Conservation (phyloP, 2,113 vertebrate genomes). For the Lophura nycthemera region DNA sequence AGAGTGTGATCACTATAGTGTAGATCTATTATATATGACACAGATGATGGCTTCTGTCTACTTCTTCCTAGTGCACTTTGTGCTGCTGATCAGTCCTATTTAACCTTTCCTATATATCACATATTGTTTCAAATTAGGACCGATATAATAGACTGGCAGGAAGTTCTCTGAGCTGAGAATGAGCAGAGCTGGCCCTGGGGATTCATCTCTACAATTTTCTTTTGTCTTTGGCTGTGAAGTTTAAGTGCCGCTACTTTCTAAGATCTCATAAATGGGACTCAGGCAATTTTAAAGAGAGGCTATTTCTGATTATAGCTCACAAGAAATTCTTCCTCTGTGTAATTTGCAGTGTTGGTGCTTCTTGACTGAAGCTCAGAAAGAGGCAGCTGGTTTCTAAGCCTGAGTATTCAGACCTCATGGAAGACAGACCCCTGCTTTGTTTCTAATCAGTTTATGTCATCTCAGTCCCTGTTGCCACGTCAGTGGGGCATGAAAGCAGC, state of each 20-base stretch:
- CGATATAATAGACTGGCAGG: neutral
- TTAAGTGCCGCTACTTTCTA: neutral
- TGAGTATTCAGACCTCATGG: neutral
- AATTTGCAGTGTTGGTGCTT: neutral
- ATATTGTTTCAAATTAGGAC: neutral
- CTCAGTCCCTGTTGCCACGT: no score
- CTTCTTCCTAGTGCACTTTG: neutral
- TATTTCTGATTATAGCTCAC: neutral
- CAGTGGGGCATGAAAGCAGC: neutral
- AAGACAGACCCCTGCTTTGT: neutral
- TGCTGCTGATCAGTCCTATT: slow-evolving; percentile 8
- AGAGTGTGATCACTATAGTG: neutral
- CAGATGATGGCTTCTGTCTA: slow-evolving; percentile 1
- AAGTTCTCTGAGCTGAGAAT: neutral
- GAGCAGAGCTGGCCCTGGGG: neutral
- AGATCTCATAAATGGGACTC: neutral
- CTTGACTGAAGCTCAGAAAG: neutral
- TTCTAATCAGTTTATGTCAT: neutral
- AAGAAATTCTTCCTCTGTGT: neutral
- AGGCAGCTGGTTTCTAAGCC: neutral
- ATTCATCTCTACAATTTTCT: slow-evolving; percentile 22
- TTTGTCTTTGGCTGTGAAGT: neutral
- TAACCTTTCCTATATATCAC: slow-evolving; percentile 33
- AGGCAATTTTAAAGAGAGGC: neutral
- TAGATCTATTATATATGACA: neutral